Base-by-base conservation (phyloP, 2,113 vertebrate species). In the Columbina picui region DNA sequence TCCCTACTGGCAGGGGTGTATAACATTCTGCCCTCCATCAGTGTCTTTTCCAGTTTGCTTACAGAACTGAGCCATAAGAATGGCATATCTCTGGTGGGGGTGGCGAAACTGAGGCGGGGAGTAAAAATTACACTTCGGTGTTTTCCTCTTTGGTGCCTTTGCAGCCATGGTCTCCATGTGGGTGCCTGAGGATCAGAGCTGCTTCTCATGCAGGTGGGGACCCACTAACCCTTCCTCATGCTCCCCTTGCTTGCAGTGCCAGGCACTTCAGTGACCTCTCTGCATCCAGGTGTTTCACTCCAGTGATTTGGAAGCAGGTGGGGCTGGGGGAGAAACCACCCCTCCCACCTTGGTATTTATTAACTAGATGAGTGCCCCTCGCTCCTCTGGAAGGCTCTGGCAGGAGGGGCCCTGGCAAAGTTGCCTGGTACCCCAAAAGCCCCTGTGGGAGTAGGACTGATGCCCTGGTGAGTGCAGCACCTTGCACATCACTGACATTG, bases 351-450 rank as follows among this genome's bases (percentile, higher is more conserved):
- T 0, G 0, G 8, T 87, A 70, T 94, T 79, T 95, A 41, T 25
- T 52, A 22, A n/a, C 30, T 14, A 30, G 25, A 12, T 2, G 12
- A n/a, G 11, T 1, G 0, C 5, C 3, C 1, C 1, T 3, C 0
- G 3, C 60, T 30, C 4, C 3, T 4, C 2, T 27, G 1, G 6
- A 17, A 12, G 50, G 7, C 3, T 23, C 6, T 30, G 7, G 38
- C 16, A 57, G 71, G 20, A 64, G 10, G 21, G 84, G 3, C 10
- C 2, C 6, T 7, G 2, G 2, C 7, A 4, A 38, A 94, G 9
- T 7, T 61, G 12, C 17, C 23, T 32, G 10, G 19, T 2, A 32
- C 6, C 5, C 21, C 12, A 30, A 39, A 76, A 74, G 4, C 7
- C 5, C 16, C 14, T 0, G 0, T 10, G 13, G n/a, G 36, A 57